Conservation (phyloP, 2,888 invertebrate species). For the Chesias legatella region DNA sequence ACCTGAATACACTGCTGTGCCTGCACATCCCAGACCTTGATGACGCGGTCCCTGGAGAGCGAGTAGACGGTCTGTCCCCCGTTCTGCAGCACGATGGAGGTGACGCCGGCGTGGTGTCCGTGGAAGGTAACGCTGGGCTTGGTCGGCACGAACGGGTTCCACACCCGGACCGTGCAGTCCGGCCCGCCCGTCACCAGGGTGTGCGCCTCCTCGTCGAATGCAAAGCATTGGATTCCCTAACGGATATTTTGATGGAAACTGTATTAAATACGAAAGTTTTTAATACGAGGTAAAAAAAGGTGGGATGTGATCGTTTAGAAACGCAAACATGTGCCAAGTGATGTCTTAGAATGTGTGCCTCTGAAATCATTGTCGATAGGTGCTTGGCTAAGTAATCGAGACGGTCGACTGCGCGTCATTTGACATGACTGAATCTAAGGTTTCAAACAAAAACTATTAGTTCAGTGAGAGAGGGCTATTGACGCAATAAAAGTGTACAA, state of each 20-base stretch:
- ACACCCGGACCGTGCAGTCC: slow-evolving; percentile 86
- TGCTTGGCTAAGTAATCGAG: no score
- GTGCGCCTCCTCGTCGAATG: slow-evolving; percentile 79
- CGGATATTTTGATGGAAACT: background rate
- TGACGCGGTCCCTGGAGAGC: slow-evolving; percentile 84
- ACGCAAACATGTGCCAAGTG: no score
- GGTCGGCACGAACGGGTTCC: slow-evolving; percentile 89
- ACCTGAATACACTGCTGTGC: slow-evolving; percentile 85
- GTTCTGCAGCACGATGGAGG: slow-evolving; percentile 84
- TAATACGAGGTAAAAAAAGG: no score
- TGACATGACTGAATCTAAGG: no score
- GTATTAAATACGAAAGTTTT: no score
- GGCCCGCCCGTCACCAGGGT: slow-evolving; percentile 86
- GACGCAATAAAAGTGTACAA: no score
- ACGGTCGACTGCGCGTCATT: no score
- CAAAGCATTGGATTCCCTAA: slow-evolving; percentile 83
- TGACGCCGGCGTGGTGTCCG: slow-evolving; percentile 87
- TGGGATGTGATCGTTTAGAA: no score
- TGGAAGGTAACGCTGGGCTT: slow-evolving; percentile 81
- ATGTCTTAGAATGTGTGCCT: no score
- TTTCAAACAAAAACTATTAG: no score
- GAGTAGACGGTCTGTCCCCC: slow-evolving; percentile 84
- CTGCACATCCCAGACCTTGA: slow-evolving; percentile 89
- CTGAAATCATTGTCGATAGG: no score
- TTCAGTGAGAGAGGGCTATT: no score